Percentiles rank a stretch among this genome's conserved stretches.
phyloP scores from a whole-genome alignment of 2,888 invertebrate genomes.

The Tolmerus cingulatus region DNA sequence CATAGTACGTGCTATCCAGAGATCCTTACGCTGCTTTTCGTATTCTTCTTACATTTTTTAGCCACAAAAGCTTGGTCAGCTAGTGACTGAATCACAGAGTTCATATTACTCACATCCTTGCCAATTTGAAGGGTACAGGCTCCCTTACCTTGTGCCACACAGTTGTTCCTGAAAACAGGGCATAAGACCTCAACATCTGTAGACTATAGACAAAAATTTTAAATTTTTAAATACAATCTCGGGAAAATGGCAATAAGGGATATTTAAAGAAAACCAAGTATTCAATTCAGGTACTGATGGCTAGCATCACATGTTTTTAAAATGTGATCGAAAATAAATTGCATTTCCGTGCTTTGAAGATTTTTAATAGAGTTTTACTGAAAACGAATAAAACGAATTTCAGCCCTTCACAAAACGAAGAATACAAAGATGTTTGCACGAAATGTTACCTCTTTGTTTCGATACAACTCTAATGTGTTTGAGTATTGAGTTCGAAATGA shows the following conservation, averaged over 20 bases:
- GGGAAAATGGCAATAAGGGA: background rate
- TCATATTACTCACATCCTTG: background rate
- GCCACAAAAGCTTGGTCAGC: background rate
- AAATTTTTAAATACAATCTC: background rate
- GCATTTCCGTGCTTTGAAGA: background rate
- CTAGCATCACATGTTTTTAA: background rate
- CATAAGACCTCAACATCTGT: background rate
- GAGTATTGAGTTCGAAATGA: background rate
- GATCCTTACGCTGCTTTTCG: background rate
- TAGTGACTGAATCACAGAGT: background rate
- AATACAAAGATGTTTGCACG: background rate
- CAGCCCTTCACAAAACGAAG: background rate
- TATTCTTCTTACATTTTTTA: background rate
- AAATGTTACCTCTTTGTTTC: background rate
- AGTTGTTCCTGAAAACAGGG: background rate
- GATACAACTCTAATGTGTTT: background rate
- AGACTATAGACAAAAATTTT: background rate
- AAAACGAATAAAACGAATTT: background rate
- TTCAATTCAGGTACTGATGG: background rate
- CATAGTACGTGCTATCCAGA: background rate
- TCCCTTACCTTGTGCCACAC: background rate
- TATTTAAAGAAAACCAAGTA: background rate
- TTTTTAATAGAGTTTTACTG: background rate
- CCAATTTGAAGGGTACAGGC: background rate
- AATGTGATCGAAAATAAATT: background rate